Evolutionary conservation across 2,113 vertebrate genomes (phyloP).

Genomic region (Cebidichthys violaceus): DNA sequence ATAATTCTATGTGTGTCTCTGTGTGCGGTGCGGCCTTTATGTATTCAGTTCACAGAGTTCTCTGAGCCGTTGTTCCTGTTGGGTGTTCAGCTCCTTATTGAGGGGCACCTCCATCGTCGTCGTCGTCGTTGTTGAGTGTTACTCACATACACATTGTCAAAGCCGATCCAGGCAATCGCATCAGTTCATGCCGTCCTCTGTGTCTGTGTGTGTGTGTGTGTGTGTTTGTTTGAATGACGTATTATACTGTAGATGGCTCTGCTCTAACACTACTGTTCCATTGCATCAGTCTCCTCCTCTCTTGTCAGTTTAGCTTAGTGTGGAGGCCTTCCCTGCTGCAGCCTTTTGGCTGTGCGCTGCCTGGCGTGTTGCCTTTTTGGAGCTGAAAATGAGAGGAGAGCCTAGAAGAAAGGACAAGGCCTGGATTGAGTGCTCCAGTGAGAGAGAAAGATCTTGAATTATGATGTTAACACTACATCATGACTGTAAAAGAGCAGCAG

Average conservation of each 20-base stretch:
- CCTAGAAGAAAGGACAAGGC: slow-evolving; percentile 43
- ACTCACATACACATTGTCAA: slow-evolving; percentile 39
- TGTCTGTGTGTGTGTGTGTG: slow-evolving; percentile 12
- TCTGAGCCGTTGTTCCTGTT: slow-evolving; percentile 35
- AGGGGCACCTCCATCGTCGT: slow-evolving; percentile 22
- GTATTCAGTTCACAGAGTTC: slow-evolving; percentile 28
- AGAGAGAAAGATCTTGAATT: slow-evolving; percentile 52
- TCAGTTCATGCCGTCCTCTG: slow-evolving; percentile 19
- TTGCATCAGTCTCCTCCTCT: slow-evolving; percentile 71
- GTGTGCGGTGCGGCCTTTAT: slow-evolving; percentile 18
- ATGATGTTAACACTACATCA: slow-evolving; percentile 33
- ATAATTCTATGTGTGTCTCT: neutral
- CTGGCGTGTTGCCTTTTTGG: slow-evolving; percentile 67
- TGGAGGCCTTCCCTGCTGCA: slow-evolving; percentile 58
- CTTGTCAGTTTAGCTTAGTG: slow-evolving; percentile 74
- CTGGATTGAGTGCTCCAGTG: slow-evolving; percentile 48
- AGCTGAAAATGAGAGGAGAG: slow-evolving; percentile 41
- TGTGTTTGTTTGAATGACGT: slow-evolving; percentile 53
- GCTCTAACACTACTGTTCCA: slow-evolving; percentile 57
- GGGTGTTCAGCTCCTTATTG: neutral
- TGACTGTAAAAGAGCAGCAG: slow-evolving; percentile 13
- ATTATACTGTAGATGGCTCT: slow-evolving; percentile 53
- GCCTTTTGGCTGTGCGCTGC: slow-evolving; percentile 66
- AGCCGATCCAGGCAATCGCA: slow-evolving; percentile 34
- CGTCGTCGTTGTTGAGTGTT: slow-evolving; percentile 11